Evolutionary conservation across 2,888 invertebrate genomes (phyloP).

Genomic region (Hirtodrosophila alboralis): DNA sequence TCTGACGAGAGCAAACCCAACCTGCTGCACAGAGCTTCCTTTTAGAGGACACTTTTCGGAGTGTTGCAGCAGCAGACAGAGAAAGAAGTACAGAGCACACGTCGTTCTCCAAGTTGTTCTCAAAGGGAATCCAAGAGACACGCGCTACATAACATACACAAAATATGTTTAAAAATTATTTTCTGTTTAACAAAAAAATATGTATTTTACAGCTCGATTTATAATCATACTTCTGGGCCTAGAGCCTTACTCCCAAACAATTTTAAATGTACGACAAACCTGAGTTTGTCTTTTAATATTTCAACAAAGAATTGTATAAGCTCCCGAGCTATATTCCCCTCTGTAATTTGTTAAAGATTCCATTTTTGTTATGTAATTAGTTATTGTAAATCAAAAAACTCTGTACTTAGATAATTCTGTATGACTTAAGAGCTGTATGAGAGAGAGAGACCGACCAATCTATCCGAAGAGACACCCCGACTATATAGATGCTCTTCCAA

Average conservation of each 20-base stretch:
- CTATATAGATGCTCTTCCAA: conserved; percentile 20
- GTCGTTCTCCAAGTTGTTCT: conserved; percentile 72
- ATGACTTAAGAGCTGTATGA: conserved; percentile 24
- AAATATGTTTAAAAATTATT: too few species aligned
- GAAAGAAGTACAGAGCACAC: too few species aligned
- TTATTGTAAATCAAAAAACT: conserved; percentile 44
- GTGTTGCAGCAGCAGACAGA: too few species aligned
- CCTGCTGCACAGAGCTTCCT: too few species aligned
- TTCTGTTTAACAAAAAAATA: conserved; percentile 15
- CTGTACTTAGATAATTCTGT: conserved; percentile 53
- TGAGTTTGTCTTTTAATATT: too few species aligned
- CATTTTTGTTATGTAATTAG: conserved; percentile 49
- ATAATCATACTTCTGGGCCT: conserved; percentile 14
- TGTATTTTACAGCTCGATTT: conserved; percentile 2
- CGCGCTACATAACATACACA: too few species aligned
- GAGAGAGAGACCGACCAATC: conserved; percentile 2
- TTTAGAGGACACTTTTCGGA: too few species aligned
- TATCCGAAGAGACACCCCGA: conserved; percentile 14
- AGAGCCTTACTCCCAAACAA: not conserved
- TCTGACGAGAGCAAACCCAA: too few species aligned
- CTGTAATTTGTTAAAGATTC: conserved; percentile 38
- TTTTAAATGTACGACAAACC: conserved; percentile 5
- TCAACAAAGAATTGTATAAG: conserved; percentile 24
- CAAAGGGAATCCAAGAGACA: conserved; percentile 83
- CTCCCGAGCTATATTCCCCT: conserved; percentile 4